Conservation (phyloP, 2,113 vertebrate genomes). For the Phaethon lepturus region DNA sequence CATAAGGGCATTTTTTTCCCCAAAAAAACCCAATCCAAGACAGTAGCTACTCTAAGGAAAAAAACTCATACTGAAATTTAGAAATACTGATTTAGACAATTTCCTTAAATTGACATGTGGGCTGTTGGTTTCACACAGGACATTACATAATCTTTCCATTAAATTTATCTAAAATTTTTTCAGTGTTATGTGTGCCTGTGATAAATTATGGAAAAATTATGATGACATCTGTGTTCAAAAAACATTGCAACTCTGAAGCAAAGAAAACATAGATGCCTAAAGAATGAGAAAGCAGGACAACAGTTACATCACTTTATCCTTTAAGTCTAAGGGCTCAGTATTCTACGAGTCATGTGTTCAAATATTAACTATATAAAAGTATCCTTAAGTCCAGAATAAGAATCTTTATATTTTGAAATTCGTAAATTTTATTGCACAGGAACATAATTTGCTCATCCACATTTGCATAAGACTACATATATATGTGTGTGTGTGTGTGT, state of each 20-base stretch:
- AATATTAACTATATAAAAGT: not conserved
- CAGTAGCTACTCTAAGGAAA: not conserved
- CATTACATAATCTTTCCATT: not conserved
- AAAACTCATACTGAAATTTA: not conserved
- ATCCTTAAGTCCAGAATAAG: not conserved
- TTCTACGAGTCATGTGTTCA: not conserved
- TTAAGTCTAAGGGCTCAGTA: not conserved
- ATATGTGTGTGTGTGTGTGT: no score
- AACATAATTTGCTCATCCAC: not conserved
- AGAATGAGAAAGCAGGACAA: not conserved
- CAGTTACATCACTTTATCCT: not conserved
- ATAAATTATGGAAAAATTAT: not conserved
- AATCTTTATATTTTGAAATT: not conserved
- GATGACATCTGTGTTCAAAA: not conserved
- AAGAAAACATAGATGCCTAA: not conserved
- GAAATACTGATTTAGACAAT: not conserved
- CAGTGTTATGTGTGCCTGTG: not conserved
- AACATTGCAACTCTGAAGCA: not conserved
- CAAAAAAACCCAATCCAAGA: accelerated
- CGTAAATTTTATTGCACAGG: not conserved
- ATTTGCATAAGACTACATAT: not conserved
- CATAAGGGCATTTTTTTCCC: not conserved
- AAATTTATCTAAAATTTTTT: not conserved
- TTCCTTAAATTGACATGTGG: not conserved
- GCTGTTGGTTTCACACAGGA: not conserved